Evolutionary conservation across 2,113 vertebrate genomes (phyloP).

Genomic region (Cyprinodon tularosa): DNA sequence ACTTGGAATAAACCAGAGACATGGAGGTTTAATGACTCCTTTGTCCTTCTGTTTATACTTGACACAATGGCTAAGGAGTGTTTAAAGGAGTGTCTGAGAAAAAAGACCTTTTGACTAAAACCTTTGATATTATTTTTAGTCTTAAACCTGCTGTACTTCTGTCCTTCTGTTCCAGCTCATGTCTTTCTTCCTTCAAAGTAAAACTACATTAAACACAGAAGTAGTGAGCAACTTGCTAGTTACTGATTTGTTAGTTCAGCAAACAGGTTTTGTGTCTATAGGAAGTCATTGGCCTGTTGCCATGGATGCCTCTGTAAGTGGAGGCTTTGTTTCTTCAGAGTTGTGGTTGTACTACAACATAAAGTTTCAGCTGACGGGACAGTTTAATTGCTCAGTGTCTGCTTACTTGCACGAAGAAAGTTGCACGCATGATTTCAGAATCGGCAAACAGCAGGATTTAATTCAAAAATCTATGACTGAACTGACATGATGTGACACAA

Average conservation of each 20-base stretch:
- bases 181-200: constrained; percentile 33
- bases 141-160: not conserved
- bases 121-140: not conserved
- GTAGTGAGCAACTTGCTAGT: constrained; percentile 32
- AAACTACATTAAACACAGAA: constrained; percentile 29
- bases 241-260: constrained; percentile 66
- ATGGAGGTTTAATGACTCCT: constrained; percentile 31
- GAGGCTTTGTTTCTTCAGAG: constrained; percentile 50
- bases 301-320: constrained; percentile 39
- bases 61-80: constrained; percentile 18
- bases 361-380: constrained; percentile 3
- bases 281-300: constrained; percentile 61
- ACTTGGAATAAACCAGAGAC: constrained; percentile 18
- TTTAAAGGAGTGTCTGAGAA: not conserved
- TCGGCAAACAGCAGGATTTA: not conserved
- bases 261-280: constrained; percentile 62
- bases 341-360: constrained; percentile 7
- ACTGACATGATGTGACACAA: no score
- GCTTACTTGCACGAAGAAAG: constrained; percentile 7
- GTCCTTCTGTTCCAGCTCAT: not conserved
- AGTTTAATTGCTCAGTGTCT: constrained; percentile 1
- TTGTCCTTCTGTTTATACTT: constrained; percentile 62
- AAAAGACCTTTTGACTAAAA: not conserved
- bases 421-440: not conserved
- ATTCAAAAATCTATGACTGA: not conserved